Conservation (phyloP, 2,113 vertebrate genomes). For the Opisthocomus hoazin region DNA sequence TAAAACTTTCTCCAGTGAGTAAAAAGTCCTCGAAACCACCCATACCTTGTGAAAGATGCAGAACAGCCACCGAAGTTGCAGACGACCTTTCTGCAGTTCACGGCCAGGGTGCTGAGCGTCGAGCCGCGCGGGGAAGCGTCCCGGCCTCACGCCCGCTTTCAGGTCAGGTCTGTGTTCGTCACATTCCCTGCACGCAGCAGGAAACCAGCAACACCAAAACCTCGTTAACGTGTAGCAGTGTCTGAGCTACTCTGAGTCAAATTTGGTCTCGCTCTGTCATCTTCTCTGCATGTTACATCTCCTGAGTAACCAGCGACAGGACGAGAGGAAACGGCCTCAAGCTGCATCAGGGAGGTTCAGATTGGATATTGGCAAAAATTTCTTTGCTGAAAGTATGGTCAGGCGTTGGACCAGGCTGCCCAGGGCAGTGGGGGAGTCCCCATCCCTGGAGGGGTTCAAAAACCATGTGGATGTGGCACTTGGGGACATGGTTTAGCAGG, state of each 20-base stretch:
- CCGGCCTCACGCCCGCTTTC: fast-evolving
- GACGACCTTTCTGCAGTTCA: background rate
- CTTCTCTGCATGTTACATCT: too few relatives aligned
- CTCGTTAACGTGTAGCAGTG: fast-evolving
- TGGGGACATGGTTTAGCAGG: too few relatives aligned
- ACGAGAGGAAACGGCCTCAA: too few relatives aligned
- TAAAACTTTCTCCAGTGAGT: background rate
- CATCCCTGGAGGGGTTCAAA: too few relatives aligned
- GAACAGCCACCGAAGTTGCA: background rate
- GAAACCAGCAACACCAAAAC: background rate
- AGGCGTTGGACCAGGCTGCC: too few relatives aligned
- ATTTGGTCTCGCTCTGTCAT: background rate
- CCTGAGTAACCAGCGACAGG: too few relatives aligned
- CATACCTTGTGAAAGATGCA: background rate
- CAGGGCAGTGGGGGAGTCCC: too few relatives aligned
- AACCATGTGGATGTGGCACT: too few relatives aligned
- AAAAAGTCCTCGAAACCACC: background rate
- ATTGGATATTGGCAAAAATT: too few relatives aligned
- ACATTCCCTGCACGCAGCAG: background rate
- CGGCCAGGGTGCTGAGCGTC: background rate
- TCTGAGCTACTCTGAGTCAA: background rate
- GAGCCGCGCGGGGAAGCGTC: fast-evolving
- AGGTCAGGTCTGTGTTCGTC: too few relatives aligned
- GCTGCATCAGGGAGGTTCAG: too few relatives aligned
- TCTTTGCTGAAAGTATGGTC: too few relatives aligned